Conservation (phyloP, 2,888 invertebrate species). For the Buathra laborator region DNA sequence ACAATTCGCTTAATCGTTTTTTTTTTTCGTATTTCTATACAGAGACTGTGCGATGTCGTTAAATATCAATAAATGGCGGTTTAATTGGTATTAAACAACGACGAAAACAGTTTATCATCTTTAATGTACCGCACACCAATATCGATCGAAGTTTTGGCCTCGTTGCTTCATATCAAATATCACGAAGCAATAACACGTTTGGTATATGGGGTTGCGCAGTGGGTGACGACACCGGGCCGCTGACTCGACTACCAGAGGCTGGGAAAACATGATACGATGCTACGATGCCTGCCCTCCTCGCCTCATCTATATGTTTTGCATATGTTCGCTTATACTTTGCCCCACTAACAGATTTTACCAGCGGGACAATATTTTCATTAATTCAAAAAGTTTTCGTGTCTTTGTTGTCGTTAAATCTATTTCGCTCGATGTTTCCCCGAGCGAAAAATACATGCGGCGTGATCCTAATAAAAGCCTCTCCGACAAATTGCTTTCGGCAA, state of each 20-base stretch:
- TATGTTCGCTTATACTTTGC: background rate
- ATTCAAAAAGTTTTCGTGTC: too few species aligned
- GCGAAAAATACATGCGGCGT: too few species aligned
- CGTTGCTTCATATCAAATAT: slow-evolving; percentile 15
- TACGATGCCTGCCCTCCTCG: slow-evolving; percentile 38
- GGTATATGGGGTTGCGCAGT: slow-evolving; percentile 6
- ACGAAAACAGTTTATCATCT: background rate
- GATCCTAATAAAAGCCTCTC: too few species aligned
- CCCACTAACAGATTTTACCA: background rate
- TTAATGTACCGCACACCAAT: background rate
- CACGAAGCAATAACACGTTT: slow-evolving; percentile 18
- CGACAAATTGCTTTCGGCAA: too few species aligned
- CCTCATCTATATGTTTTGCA: background rate
- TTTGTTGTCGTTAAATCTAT: too few species aligned
- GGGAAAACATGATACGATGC: slow-evolving; percentile 54
- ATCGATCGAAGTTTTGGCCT: slow-evolving; percentile 41
- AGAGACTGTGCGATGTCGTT: background rate
- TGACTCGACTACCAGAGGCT: slow-evolving; percentile 36
- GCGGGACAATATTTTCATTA: background rate
- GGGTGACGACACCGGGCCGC: background rate
- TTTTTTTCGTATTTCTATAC: background rate
- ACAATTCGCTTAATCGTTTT: background rate
- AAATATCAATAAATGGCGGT: background rate
- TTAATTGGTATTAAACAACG: background rate
- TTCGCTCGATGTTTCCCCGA: too few species aligned